Evolutionary conservation across 1,140 invertebrate species (phyloP).

Genomic region (Drosophila equinoxialis): DNA sequence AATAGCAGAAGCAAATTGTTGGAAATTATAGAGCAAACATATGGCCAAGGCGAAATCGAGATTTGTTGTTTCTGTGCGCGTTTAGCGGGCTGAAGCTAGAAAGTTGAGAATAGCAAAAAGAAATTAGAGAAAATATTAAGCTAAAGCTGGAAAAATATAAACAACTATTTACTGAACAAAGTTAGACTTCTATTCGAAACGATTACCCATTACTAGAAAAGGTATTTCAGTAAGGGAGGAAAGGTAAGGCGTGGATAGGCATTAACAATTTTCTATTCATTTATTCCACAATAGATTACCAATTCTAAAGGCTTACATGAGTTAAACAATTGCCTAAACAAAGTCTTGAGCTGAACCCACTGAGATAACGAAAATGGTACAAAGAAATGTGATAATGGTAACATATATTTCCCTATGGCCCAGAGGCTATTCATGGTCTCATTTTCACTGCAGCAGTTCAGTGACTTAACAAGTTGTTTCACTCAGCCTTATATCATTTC

Average conservation of each 20-base stretch:
- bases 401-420: too few species aligned
- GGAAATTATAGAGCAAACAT: conserved; percentile 59
- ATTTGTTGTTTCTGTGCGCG: conserved; percentile 41
- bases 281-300: too few species aligned
- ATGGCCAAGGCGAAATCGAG: conserved; percentile 44
- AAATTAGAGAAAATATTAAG: neutral
- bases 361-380: too few species aligned
- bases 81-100: too few species aligned
- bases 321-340: too few species aligned
- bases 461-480: neutral
- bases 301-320: too few species aligned
- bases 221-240: neutral
- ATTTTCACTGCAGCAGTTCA: too few species aligned
- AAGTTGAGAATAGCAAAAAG: conserved; percentile 8
- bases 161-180: neutral
- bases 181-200: neutral
- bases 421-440: too few species aligned
- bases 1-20: conserved; percentile 51
- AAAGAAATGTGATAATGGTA: too few species aligned
- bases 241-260: too few species aligned
- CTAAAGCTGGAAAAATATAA: neutral
- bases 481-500: neutral
- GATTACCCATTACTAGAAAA: neutral
- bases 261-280: too few species aligned
- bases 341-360: too few species aligned